phyloP scores from a whole-genome alignment of 2,113 vertebrate genomes.

The Synodontis membranacea region DNA sequence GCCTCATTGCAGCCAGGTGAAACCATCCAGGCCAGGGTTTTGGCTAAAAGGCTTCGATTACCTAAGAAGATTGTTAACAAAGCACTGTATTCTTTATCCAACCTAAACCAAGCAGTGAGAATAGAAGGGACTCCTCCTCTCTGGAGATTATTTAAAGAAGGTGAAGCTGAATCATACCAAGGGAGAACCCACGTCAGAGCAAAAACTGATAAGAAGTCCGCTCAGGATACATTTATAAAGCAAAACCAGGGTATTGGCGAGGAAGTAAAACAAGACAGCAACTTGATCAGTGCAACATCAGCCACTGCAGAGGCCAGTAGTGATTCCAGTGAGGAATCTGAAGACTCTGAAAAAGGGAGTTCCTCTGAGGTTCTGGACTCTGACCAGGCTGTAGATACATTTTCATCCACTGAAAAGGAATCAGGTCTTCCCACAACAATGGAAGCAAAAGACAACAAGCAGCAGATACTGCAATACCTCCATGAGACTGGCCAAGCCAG shows the following conservation, averaged over 20 bases:
- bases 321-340: background rate
- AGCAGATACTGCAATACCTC: slow-evolving; percentile 80
- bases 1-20: slow-evolving; percentile 64
- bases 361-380: slow-evolving; percentile 58
- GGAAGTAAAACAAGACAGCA: background rate
- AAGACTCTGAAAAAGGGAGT: slow-evolving; percentile 59
- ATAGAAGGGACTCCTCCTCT: slow-evolving; percentile 67
- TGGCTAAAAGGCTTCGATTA: slow-evolving; percentile 68
- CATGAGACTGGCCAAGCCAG: slow-evolving; percentile 68
- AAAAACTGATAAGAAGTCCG: background rate
- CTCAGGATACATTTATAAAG: background rate
- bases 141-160: slow-evolving; percentile 73
- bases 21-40: slow-evolving; percentile 65
- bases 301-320: background rate
- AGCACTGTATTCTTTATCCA: slow-evolving; percentile 75
- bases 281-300: background rate
- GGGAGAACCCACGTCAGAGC: background rate
- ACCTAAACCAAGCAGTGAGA: slow-evolving; percentile 63
- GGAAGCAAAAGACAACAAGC: slow-evolving; percentile 78
- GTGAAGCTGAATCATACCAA: background rate
- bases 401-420: slow-evolving; percentile 1
- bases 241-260: background rate
- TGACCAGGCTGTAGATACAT: slow-evolving; percentile 43
- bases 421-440: slow-evolving; percentile 68
- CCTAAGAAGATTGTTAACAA: slow-evolving; percentile 82